Evolutionary conservation across 2,888 invertebrate species (phyloP), one percentile per base, ranked within the genome.

Genomic region (Platycheirus rosarum): DNA sequence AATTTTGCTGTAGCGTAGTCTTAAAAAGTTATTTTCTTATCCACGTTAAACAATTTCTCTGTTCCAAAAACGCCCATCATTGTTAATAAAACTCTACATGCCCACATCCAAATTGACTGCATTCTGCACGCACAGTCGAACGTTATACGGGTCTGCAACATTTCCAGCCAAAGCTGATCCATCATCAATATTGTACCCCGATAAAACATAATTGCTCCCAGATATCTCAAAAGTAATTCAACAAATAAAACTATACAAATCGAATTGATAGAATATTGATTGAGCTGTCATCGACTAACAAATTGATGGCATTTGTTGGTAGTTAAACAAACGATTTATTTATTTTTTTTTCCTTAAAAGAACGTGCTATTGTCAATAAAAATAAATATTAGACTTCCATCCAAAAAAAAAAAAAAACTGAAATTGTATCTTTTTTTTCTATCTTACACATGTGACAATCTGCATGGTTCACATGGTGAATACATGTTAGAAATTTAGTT

Each of bases 131-230:
- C 23, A 9, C 35, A 60, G 60, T 46, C 9, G 40, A 20, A n/a
- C 48, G 32, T 37, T 37, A 79, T 80, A 48, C 60, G 69, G 75
- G 74, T 11, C 8, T 29, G 40, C 26, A 60, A 40, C 42, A 1
- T 14, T 44, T 20, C 14, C 37, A 35, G 40, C 20, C 32, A 69
- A 69, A 26, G n/a, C 48, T 9, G 14, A 46, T 37, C 70, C n/a
- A n/a, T 42, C 46, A 70, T 79, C 51, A 62, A 49, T 49, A 69
- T 60, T n/a, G n/a, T n/a, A 20, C 74, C 79, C 70, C 70, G 65
- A 80, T 75, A 37, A n/a, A 44, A 32, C n/a, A 62, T 65, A 65
- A 74, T 69, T 80, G 69, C 23, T 60, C 60, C 7, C 29, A n/a
- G 60, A 37, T 16, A 73, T 46, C 51, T 53, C 37, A 20, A 68